Evolutionary conservation across 2,797 vertebrate genomes (phyloP).

Genomic region (Manis crassicaudata): DNA sequence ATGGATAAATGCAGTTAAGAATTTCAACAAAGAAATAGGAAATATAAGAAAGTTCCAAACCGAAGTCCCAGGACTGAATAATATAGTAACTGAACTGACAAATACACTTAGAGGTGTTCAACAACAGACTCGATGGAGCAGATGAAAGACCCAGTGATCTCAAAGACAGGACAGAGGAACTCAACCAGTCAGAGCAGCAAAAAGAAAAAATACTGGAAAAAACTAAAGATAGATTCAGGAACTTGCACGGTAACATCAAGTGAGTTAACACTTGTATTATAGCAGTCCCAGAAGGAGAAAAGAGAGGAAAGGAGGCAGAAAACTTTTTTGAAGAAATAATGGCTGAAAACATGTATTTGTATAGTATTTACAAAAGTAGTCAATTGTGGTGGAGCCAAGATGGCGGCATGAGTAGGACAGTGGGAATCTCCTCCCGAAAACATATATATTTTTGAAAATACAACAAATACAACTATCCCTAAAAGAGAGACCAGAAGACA

Average conservation of each 20-base stretch:
- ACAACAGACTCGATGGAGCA: not conserved
- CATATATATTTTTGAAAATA: too few relatives aligned
- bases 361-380: not conserved
- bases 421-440: too few relatives aligned
- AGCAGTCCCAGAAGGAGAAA: not conserved
- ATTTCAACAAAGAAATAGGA: not conserved
- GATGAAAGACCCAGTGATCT: not conserved
- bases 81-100: not conserved
- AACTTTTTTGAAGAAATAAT: not conserved
- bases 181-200: not conserved
- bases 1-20: not conserved
- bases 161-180: not conserved
- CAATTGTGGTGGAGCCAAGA: too few relatives aligned
- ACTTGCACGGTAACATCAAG: not conserved
- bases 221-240: not conserved
- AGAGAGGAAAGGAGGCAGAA: not conserved
- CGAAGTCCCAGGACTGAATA: not conserved
- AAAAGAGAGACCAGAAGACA: too few relatives aligned
- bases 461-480: too few relatives aligned
- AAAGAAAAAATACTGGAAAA: not conserved
- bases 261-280: not conserved
- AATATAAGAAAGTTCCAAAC: not conserved
- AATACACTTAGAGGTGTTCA: not conserved
- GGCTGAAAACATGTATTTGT: not conserved
- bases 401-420: too few relatives aligned